These are phyloP conservation scores for Zenarchopterus dispar DNA, from an alignment of 2,797 vertebrate species.

Conservation along the genomic window DNA sequence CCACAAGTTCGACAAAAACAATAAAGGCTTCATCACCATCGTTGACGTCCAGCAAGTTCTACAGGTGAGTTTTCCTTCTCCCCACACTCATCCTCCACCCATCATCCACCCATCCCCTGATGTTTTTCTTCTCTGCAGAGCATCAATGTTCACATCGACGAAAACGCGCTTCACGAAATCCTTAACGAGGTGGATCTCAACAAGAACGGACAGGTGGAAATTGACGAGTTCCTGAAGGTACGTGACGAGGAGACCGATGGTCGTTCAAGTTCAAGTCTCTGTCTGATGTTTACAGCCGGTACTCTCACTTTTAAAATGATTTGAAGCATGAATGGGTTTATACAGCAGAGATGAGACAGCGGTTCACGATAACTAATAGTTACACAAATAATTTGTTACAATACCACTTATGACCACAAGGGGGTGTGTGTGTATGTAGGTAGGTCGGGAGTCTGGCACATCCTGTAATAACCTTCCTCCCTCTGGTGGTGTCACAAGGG, in stretches of 20 bases:
- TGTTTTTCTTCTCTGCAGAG: slow-evolving; percentile 78
- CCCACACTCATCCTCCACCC: background rate
- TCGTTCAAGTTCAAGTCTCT: no score
- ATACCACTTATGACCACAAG: no score
- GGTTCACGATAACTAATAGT: no score
- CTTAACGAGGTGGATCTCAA: slow-evolving; percentile 97
- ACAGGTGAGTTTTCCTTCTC: slow-evolving; percentile 80
- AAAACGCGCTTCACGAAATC: slow-evolving; percentile 94
- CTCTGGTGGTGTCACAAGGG: no score
- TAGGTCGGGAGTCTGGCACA: no score
- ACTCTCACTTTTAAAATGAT: no score
- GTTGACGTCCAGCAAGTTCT: slow-evolving; percentile 93
- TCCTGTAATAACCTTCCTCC: no score
- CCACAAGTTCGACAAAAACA: slow-evolving; percentile 94
- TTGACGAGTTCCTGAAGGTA: slow-evolving; percentile 97
- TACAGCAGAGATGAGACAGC: no score
- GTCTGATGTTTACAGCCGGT: no score
- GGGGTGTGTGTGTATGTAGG: no score
- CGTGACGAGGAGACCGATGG: background rate
- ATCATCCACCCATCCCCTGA: background rate
- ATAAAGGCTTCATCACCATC: slow-evolving; percentile 96
- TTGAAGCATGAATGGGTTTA: no score
- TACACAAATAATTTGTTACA: no score
- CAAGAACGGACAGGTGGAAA: slow-evolving; percentile 97
- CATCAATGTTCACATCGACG: slow-evolving; percentile 91